Conservation (phyloP, 2,113 vertebrate genomes). For the Menura novaehollandiae region DNA sequence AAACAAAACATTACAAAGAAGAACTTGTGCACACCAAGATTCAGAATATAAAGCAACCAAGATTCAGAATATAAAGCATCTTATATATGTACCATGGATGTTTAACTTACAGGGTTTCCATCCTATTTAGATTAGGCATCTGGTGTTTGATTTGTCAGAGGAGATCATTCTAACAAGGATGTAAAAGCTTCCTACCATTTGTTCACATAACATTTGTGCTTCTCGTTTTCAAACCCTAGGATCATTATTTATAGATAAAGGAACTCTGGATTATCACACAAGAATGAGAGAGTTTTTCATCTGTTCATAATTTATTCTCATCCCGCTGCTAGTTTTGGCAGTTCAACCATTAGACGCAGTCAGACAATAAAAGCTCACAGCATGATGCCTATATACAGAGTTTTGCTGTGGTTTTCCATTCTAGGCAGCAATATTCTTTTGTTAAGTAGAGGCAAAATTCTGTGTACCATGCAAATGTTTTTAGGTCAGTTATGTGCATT, state of each 20-base stretch:
- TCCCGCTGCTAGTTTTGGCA: slow-evolving; percentile 26
- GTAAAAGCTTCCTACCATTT: not conserved
- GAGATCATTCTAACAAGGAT: not conserved
- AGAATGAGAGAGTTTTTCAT: not conserved
- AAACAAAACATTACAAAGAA: not conserved
- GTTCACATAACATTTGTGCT: not conserved
- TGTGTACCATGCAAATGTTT: not conserved
- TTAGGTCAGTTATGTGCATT: not conserved
- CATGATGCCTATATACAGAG: not conserved
- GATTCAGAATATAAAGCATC: not conserved
- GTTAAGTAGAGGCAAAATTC: not conserved
- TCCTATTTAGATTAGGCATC: not conserved
- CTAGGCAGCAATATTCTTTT: not conserved
- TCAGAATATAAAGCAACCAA: not conserved
- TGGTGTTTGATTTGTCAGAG: not conserved
- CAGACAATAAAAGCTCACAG: slow-evolving; percentile 52
- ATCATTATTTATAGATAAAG: slow-evolving; percentile 20
- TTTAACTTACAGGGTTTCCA: not conserved
- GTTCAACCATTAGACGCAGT: not conserved
- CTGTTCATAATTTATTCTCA: slow-evolving; percentile 16
- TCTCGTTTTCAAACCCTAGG: not conserved
- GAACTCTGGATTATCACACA: not conserved
- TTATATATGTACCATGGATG: not conserved
- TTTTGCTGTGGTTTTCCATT: not conserved
- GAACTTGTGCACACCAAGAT: not conserved